Conservation (phyloP, 1,140 invertebrate species). For the Ips typographus region DNA sequence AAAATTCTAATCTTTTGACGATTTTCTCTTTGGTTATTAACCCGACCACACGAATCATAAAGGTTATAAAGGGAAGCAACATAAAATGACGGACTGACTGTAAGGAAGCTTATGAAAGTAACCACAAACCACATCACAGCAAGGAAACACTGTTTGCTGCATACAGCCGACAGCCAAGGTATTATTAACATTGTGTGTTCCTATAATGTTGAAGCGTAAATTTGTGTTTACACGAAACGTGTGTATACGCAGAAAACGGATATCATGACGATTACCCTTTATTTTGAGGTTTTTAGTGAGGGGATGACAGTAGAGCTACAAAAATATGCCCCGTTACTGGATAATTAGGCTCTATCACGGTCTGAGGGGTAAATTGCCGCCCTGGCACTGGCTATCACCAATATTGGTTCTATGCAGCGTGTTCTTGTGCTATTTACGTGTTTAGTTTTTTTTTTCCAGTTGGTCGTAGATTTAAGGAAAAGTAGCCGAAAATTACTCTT, state of each 20-base stretch:
- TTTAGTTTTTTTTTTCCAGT: constrained; percentile 5
- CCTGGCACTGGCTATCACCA: constrained; percentile 51
- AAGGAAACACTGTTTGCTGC: constrained; percentile 44
- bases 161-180: constrained; percentile 42
- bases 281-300: too few species aligned
- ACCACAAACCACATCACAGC: constrained; percentile 50
- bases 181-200: constrained; percentile 39
- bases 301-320: constrained; percentile 37
- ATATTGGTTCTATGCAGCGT: constrained; percentile 49
- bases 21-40: too few species aligned
- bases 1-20: too few species aligned
- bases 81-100: constrained; percentile 45
- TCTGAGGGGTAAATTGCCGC: constrained; percentile 30
- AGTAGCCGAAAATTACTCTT: too few species aligned
- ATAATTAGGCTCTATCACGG: constrained; percentile 48
- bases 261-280: too few species aligned
- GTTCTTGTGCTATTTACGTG: constrained; percentile 17
- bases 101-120: constrained; percentile 47
- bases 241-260: too few species aligned
- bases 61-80: constrained; percentile 12
- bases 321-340: constrained; percentile 49
- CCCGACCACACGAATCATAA: constrained; percentile 22
- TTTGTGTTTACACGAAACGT: background rate
- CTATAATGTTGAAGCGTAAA: background rate
- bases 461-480: background rate